A percentile compares a stretch with the other conserved stretches of the same genome.
Conservation (phyloP, 2,888 invertebrate species). For the Onthophagus sagittarius region DNA sequence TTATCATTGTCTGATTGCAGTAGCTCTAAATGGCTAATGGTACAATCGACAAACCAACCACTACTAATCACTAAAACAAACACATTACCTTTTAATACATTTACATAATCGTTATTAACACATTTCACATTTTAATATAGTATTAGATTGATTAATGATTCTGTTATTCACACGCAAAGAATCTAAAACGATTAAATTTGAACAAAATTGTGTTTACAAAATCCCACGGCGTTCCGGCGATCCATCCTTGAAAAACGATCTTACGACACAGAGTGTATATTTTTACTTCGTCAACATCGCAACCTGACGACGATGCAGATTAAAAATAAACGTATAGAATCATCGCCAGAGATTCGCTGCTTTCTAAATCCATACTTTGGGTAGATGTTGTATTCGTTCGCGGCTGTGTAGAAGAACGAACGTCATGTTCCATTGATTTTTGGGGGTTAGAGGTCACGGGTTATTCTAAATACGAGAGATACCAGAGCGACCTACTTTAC, state of each 20-base stretch:
- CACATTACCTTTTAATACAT: background rate
- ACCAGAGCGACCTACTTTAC: background rate
- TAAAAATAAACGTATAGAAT: background rate
- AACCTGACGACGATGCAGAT: background rate
- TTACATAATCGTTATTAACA: too few species aligned
- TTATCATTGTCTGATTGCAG: background rate
- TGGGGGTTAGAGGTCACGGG: background rate
- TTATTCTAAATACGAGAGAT: background rate
- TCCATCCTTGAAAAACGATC: background rate
- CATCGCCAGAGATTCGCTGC: background rate
- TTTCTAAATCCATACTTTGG: background rate
- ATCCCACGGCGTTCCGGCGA: background rate
- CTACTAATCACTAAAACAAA: background rate
- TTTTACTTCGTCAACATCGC: background rate
- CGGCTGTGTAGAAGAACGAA: background rate
- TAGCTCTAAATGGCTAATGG: background rate
- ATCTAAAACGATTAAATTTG: background rate
- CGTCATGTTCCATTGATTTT: background rate
- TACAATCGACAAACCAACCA: background rate
- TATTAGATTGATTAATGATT: background rate
- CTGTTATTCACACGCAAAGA: background rate
- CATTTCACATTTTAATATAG: too few species aligned
- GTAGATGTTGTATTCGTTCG: background rate
- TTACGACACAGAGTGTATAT: background rate
- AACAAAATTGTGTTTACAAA: background rate